phyloP scores from a whole-genome alignment of 2,888 invertebrate genomes.

The Drosophila kokeensis region DNA sequence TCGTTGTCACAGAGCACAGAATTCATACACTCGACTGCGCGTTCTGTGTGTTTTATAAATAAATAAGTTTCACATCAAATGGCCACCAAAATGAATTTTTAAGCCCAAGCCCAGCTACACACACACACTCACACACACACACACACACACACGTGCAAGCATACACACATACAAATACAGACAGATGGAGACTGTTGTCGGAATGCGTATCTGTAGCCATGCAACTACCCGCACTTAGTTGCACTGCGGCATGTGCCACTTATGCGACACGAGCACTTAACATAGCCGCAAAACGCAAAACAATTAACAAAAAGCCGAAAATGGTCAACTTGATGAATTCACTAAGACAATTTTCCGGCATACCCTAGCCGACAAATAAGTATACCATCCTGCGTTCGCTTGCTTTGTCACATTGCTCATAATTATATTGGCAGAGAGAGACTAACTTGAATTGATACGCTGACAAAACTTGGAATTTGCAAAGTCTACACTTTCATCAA shows the following conservation, averaged over 20 bases:
- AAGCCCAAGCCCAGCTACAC: slow-evolving; percentile 59
- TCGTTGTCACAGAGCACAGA: slow-evolving; percentile 41
- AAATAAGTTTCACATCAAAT: slow-evolving; percentile 62
- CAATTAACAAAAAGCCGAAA: neutral
- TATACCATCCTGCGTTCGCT: neutral
- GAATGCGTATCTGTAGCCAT: slow-evolving; percentile 19
- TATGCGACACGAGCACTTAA: slow-evolving; percentile 58
- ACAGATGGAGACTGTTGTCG: slow-evolving; percentile 6
- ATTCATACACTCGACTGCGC: slow-evolving; percentile 77
- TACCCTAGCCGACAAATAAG: slow-evolving; percentile 8
- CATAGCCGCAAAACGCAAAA: slow-evolving; percentile 18
- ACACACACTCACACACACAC: slow-evolving; percentile 5
- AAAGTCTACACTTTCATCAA: neutral
- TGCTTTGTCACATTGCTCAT: neutral
- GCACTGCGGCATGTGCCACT: slow-evolving; percentile 65
- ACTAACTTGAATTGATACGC: neutral
- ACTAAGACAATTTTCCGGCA: slow-evolving; percentile 11
- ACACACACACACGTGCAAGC: slow-evolving; percentile 2
- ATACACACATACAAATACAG: neutral
- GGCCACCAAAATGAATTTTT: slow-evolving; percentile 64
- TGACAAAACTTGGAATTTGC: neutral
- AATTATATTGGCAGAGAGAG: too few relatives aligned
- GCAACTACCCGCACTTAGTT: slow-evolving; percentile 35
- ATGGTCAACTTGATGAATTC: slow-evolving; percentile 43
- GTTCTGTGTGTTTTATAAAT: slow-evolving; percentile 66